phyloP scores from a whole-genome alignment of 2,113 vertebrate species.

The Butastur rufipennis region DNA sequence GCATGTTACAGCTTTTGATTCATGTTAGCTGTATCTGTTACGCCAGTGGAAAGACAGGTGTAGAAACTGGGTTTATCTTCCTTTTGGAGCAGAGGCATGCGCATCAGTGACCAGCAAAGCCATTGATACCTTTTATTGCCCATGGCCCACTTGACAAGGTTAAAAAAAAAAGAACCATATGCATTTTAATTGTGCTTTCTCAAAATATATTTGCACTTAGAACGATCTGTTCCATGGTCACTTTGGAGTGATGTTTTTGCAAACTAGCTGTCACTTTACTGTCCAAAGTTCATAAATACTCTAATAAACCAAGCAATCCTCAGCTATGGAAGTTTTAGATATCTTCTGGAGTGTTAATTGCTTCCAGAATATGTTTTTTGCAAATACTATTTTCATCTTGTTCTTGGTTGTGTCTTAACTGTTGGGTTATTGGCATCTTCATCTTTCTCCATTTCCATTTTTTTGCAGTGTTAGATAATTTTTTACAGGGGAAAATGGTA shows the following conservation, averaged over 20 bases:
- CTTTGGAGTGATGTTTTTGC: neutral
- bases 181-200: neutral
- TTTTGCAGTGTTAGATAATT: neutral
- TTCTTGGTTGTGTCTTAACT: neutral
- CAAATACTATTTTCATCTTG: neutral
- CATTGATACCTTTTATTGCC: neutral
- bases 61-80: neutral
- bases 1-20: neutral
- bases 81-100: neutral
- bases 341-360: neutral
- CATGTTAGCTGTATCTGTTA: neutral
- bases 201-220: neutral
- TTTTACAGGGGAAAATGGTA: neutral
- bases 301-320: neutral
- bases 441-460: neutral
- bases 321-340: neutral
- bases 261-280: neutral
- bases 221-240: neutral
- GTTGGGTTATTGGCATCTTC: neutral
- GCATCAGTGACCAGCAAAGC: neutral
- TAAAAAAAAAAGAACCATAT: neutral
- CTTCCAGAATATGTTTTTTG: neutral
- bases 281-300: neutral
- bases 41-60: neutral
- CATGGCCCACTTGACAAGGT: neutral